Evolutionary conservation across 92 coral and sea anemone species (phyloP), one percentile per base, ranked within the genome.

Genomic region (Epizoanthus scotinus): DNA sequence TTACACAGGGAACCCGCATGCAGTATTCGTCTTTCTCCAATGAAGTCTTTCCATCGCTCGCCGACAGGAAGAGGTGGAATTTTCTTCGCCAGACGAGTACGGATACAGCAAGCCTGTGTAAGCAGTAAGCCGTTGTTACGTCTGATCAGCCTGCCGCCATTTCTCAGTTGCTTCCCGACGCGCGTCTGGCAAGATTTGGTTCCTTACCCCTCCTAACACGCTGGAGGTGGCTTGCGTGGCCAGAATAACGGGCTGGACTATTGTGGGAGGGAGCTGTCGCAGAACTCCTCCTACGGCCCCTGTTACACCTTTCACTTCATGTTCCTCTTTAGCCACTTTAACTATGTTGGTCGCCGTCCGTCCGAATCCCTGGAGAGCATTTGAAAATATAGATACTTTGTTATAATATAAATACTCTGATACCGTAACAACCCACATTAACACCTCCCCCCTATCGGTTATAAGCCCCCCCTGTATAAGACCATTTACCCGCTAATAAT

Each of bases 211-310:
- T 28, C 99, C 99, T 73, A 96, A 68, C 60, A 96, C 99, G 73
- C 92, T 96, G 8, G 99, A 96, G 25, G 99, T 96, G 6, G 99
- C 99, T 77, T 93, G 97, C 58, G 99, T 93, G 53, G 98, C 99
- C 53, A 96, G 89, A 49, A 96, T 93, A 74, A 96, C 78, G 47
- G 99, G 99, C 71, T 96, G 99, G 78, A 96, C 99, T 22, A 96
- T 90, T 6, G 98, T 94, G 22, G 99, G 95, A 0, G 99, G 99
- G 62, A 96, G 91, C 84, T 96, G 99, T 57, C 99, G 85, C 72
- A 96, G 81, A 12, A 96, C 98, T 20, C 99, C 99, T 1, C 99
- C 99, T 38, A 96, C 97, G 53, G 98, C 99, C 52, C 99, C 99
- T 4, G 99, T 96, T 58, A 96, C 86, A 19, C 99, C 99, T 54